Evolutionary conservation across 2,797 vertebrate genomes (phyloP).

Genomic region (Sparus aurata): DNA sequence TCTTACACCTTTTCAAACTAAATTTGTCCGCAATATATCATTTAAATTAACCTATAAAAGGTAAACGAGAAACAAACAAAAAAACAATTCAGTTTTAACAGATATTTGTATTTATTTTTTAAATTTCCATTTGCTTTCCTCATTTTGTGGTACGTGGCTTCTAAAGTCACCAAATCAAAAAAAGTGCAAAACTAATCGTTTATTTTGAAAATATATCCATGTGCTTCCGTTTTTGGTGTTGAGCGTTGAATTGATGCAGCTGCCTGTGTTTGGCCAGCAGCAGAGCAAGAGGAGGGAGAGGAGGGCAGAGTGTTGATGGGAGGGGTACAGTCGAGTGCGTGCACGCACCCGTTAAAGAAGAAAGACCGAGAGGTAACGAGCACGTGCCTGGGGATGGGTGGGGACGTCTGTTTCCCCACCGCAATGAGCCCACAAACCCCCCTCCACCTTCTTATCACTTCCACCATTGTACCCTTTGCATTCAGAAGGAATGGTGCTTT

Average conservation of each 20-base stretch:
- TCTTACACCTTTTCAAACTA: too few species aligned
- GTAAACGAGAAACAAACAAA: too few species aligned
- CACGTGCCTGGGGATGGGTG: conserved; percentile 58
- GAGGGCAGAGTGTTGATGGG: conserved; percentile 10
- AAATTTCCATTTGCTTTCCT: too few species aligned
- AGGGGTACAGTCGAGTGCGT: conserved; percentile 51
- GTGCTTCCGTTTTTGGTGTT: conserved; percentile 33
- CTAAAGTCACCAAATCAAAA: too few species aligned
- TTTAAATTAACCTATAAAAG: too few species aligned
- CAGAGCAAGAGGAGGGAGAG: conserved; percentile 12
- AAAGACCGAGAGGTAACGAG: conserved; percentile 53
- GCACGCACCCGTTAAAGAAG: conserved; percentile 56
- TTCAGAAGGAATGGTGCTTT: neutral
- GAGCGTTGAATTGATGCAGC: conserved; percentile 2
- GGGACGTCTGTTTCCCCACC: conserved; percentile 33
- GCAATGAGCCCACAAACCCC: conserved; percentile 11
- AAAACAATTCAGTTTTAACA: too few species aligned
- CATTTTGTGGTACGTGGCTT: too few species aligned
- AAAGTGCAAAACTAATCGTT: neutral
- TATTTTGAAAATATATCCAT: conserved; percentile 36
- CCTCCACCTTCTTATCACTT: neutral
- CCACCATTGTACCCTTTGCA: neutral
- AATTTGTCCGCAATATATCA: too few species aligned
- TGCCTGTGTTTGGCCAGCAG: conserved; percentile 29
- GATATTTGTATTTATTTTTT: too few species aligned